Conservation (phyloP, 2,888 invertebrate genomes). For the Chrysolina oricalcia region DNA sequence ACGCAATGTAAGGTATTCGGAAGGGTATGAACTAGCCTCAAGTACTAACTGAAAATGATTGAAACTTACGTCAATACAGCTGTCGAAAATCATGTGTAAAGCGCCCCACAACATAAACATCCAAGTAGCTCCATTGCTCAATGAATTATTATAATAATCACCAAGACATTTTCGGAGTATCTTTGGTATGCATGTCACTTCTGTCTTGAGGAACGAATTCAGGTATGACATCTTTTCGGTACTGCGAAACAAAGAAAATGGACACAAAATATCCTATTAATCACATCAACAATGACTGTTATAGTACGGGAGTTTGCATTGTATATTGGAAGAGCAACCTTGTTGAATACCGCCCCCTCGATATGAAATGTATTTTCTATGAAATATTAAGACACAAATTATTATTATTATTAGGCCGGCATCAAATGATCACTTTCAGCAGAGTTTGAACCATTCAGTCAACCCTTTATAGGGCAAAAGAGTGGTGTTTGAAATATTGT, state of each 20-base stretch:
- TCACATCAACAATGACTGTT: not conserved
- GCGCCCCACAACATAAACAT: conserved; percentile 64
- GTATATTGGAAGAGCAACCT: too few relatives aligned
- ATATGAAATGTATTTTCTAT: too few relatives aligned
- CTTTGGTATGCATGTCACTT: conserved; percentile 66
- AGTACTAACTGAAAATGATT: not conserved
- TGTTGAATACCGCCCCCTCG: too few relatives aligned
- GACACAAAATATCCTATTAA: not conserved
- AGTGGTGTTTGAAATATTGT: too few relatives aligned
- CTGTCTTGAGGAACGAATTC: conserved; percentile 63
- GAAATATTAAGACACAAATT: too few relatives aligned
- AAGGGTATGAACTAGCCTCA: too few relatives aligned
- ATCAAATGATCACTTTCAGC: too few relatives aligned
- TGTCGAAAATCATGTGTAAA: conserved; percentile 64
- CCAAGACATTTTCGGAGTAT: conserved; percentile 64
- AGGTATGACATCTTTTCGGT: conserved; percentile 54
- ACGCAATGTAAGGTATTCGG: too few relatives aligned
- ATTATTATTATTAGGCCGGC: too few relatives aligned
- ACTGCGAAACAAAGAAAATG: conserved; percentile 29
- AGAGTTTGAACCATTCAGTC: too few relatives aligned
- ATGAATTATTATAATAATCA: conserved; percentile 66
- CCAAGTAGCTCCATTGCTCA: conserved; percentile 68
- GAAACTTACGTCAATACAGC: conserved; percentile 63
- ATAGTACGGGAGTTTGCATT: too few relatives aligned
- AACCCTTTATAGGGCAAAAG: too few relatives aligned